Base-by-base conservation (phyloP, 2,797 vertebrate genomes). In the Myripristis jacobus region DNA sequence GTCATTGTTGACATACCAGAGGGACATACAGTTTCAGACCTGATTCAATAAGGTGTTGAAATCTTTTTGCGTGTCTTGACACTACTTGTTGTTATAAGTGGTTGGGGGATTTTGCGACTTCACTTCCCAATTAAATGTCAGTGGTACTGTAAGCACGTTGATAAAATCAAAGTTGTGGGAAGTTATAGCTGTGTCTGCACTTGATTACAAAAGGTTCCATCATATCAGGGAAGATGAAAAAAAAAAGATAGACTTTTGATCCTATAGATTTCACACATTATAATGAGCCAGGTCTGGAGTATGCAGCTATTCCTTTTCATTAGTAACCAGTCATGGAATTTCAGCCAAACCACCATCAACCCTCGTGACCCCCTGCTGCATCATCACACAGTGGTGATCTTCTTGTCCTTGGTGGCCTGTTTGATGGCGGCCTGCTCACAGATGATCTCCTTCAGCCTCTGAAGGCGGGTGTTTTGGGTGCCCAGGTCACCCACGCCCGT, bases 381-480 rank as follows among this genome's bases (percentile, higher is more conserved):
- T 46, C 31, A 1, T 87, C 73, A 99, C 67, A 99, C 98, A 0
- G 97, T 99, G 25, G 98, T 99, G 92, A 99, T 99, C 76, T 99
- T 99, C 94, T 99, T 99, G 91, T 99, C 98, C 88, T 99, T 98
- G 89, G 95, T 96, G 91, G 97, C 98, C 85, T 99, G 98, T 74
- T 99, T 99, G 91, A 99, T 99, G 80, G 97, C 97, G 0, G 97
- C 97, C 89, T 99, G 97, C 89, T 99, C 97, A 0, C 97, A 99
- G 89, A 99, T 96, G 91, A 99, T 98, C 94, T 99, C 98, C 85
- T 99, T 99, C 82, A 99, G 92, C 53, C 97, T 87, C 93, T 99
- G 98, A 75, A 99, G 91, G 41, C 98, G 92, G 84, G 83, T 95
- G 93, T 98, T 99, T 88, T 99, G 98, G 13, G 95, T 96, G 78